Conservation (phyloP, 2,888 invertebrate species). For the Nemapogon koenigi region DNA sequence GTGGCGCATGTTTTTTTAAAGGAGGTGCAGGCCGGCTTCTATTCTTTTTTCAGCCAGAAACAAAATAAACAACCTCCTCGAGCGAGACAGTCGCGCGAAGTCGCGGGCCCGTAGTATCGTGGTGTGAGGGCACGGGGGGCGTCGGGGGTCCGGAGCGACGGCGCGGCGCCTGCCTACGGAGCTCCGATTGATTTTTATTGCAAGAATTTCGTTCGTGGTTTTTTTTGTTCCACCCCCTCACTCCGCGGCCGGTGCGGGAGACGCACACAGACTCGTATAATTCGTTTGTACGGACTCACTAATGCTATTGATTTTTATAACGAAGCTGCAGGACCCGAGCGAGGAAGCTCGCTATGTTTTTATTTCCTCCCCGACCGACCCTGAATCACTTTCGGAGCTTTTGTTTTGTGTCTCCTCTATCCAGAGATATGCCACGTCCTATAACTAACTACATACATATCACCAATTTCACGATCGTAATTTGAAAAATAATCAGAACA, state of each 20-base stretch:
- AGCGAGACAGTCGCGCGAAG: not conserved
- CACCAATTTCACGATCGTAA: too few species aligned
- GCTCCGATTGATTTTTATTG: conserved; percentile 67
- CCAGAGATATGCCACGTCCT: too few species aligned
- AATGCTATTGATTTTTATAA: conserved; percentile 65
- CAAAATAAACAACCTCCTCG: conserved; percentile 59
- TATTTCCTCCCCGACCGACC: not conserved
- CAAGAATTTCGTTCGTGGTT: conserved; percentile 60
- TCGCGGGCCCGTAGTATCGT: conserved; percentile 1
- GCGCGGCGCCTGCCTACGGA: conserved; percentile 58
- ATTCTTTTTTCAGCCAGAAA: conserved; percentile 59
- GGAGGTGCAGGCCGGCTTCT: conserved; percentile 63
- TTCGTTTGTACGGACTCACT: conserved; percentile 62
- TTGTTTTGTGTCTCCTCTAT: too few species aligned
- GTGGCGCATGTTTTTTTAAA: conserved; percentile 59
- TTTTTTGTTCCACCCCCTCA: conserved; percentile 55
- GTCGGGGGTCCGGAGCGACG: conserved; percentile 32
- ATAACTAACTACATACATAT: too few species aligned
- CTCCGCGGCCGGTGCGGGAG: conserved; percentile 32
- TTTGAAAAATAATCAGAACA: too few species aligned
- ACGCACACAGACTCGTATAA: conserved; percentile 60
- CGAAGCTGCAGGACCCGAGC: conserved; percentile 39
- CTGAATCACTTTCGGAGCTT: not conserved
- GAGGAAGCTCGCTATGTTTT: too few species aligned
- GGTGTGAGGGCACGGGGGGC: conserved; percentile 2